A percentile compares a stretch with the other conserved stretches of the same genome.
Conservation (phyloP, 2,888 invertebrate genomes). For the Timema cristinae region DNA sequence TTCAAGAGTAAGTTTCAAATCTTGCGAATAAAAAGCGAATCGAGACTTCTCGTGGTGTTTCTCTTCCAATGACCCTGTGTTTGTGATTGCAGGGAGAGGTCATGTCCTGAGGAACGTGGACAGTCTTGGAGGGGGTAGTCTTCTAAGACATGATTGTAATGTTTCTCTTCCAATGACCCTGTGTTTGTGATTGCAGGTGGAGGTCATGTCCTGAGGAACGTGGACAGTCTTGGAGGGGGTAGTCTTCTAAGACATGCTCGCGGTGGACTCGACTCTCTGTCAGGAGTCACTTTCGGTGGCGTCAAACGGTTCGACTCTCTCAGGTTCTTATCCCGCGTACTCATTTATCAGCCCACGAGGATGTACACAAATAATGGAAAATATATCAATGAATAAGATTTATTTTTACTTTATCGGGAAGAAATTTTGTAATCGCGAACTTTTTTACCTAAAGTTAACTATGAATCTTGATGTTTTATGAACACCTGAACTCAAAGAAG, state of each 20-base stretch:
- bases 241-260: conserved; percentile 39
- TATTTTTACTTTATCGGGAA: no score
- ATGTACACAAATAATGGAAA: conserved; percentile 5
- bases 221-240: conserved; percentile 37
- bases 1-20: no score
- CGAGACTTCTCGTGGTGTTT: no score
- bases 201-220: conserved; percentile 38
- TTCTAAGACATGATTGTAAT: conserved; percentile 37
- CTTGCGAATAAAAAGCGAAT: no score
- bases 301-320: conserved; percentile 44
- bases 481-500: no score
- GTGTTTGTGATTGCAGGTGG: conserved; percentile 34
- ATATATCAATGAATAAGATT: not conserved
- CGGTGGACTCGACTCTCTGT: conserved; percentile 44
- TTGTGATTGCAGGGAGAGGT: conserved; percentile 36
- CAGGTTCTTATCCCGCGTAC: conserved; percentile 37
- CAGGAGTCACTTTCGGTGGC: conserved; percentile 45
- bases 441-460: no score
- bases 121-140: conserved; percentile 34
- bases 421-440: no score
- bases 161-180: no score
- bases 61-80: no score
- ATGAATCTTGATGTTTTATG: no score
- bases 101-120: conserved; percentile 40
- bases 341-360: not conserved